Evolutionary conservation across 2,113 vertebrate genomes (phyloP).

Genomic region (Hippoglossus stenolepis): DNA sequence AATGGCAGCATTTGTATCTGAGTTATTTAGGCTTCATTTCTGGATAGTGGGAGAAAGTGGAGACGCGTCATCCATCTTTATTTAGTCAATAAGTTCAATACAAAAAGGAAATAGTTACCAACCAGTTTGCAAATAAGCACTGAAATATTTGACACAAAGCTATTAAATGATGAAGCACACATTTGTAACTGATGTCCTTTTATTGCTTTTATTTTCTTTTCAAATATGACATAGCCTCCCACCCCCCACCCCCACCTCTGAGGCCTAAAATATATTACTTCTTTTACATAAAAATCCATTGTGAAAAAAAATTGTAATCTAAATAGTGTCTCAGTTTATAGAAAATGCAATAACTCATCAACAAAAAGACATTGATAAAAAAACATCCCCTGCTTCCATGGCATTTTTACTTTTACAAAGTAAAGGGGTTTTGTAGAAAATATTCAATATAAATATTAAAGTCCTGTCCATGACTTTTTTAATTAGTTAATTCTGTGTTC

Average conservation of each 20-base stretch:
- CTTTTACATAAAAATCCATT: conserved; percentile 66
- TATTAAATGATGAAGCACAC: conserved; percentile 25
- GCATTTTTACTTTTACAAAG: conserved; percentile 4
- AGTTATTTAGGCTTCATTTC: too few species aligned
- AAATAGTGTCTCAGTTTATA: conserved; percentile 57
- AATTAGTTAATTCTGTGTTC: neutral
- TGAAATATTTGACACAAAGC: neutral
- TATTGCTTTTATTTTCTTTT: conserved; percentile 43
- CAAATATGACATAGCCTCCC: conserved; percentile 36
- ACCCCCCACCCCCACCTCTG: conserved; percentile 11
- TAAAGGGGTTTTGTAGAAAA: conserved; percentile 5
- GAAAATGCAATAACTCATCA: conserved; percentile 61
- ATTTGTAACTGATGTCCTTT: conserved; percentile 14
- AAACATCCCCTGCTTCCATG: neutral
- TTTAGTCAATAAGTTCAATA: too few species aligned
- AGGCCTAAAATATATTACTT: conserved; percentile 79
- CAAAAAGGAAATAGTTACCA: too few species aligned
- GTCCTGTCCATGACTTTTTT: neutral
- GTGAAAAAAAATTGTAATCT: conserved; percentile 67
- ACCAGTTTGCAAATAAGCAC: too few species aligned
- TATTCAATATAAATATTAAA: neutral
- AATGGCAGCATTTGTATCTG: too few species aligned
- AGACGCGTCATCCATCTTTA: too few species aligned
- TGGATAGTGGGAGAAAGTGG: too few species aligned
- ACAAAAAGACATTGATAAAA: conserved; percentile 27